These are phyloP conservation scores for Megatriorchis doriae DNA, from an alignment of 2,113 vertebrate species.

Conservation along the genomic window DNA sequence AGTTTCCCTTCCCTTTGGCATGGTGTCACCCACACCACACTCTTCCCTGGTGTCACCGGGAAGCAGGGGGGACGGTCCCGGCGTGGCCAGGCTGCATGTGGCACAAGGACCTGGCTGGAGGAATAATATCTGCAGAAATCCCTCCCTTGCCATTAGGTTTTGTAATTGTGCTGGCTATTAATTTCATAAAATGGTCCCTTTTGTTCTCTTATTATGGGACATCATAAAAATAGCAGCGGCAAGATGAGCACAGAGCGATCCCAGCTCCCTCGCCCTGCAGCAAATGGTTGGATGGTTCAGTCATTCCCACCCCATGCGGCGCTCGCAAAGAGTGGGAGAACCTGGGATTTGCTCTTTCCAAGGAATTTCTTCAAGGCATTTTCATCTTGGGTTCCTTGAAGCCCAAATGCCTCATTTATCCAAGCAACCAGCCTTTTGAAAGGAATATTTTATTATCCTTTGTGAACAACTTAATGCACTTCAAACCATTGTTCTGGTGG, in stretches of 20 bases:
- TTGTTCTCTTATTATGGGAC: conserved; percentile 61
- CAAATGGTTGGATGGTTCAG: conserved; percentile 32
- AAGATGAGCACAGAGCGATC: conserved; percentile 32
- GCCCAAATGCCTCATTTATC: conserved; percentile 21
- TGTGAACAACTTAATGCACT: conserved; percentile 55
- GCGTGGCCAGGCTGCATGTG: not conserved
- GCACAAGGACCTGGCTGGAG: not conserved
- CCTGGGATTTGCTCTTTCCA: conserved; percentile 66
- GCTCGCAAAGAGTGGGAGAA: conserved; percentile 25
- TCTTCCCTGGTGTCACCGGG: fast-evolving
- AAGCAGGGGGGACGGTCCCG: not conserved
- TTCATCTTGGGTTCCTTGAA: conserved; percentile 55
- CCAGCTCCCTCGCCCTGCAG: conserved; percentile 2
- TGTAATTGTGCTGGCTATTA: conserved; percentile 50
- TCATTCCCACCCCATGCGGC: not conserved
- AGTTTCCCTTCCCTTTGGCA: not conserved
- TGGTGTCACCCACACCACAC: fast-evolving
- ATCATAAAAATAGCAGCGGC: conserved; percentile 60
- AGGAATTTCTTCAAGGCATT: conserved; percentile 56
- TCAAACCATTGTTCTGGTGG: conserved; percentile 55
- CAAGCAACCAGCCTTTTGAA: conserved; percentile 18
- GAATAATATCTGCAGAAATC: not conserved
- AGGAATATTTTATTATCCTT: conserved; percentile 55
- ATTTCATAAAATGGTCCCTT: conserved; percentile 43
- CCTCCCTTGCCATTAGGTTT: not conserved